Conservation (phyloP, 2,797 vertebrate genomes). For the Hypotaenidia philippensis region DNA sequence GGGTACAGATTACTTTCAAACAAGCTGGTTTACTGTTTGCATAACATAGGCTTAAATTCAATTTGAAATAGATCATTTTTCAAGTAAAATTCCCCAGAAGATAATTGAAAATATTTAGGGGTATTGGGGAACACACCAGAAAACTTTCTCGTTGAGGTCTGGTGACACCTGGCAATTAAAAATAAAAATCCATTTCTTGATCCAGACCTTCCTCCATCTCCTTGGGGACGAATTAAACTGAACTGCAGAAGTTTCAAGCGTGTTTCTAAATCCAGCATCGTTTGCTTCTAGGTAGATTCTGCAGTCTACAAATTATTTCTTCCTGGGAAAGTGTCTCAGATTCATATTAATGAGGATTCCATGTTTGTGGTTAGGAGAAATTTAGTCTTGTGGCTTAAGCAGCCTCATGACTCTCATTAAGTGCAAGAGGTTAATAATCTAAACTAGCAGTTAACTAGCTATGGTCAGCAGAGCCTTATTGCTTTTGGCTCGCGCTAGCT, state of each 20-base stretch:
- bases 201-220: constrained; percentile 42
- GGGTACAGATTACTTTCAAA: constrained; percentile 68
- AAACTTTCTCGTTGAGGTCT: constrained; percentile 35
- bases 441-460: constrained; percentile 70
- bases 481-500: constrained; percentile 24
- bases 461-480: constrained; percentile 57
- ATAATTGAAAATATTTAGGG: constrained; percentile 44
- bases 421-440: constrained; percentile 64
- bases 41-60: constrained; percentile 57
- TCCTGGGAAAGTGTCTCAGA: constrained; percentile 57
- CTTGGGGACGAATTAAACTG: constrained; percentile 49
- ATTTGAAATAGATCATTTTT: constrained; percentile 59
- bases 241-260: constrained; percentile 37
- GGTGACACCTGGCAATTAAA: constrained; percentile 64
- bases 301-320: constrained; percentile 50
- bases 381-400: constrained; percentile 55
- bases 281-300: constrained; percentile 57
- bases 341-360: constrained; percentile 69
- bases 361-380: constrained; percentile 67
- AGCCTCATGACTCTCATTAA: constrained; percentile 72
- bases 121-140: constrained; percentile 31
- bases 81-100: constrained; percentile 62
- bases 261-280: constrained; percentile 27
- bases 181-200: constrained; percentile 42
- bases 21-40: constrained; percentile 66